phyloP scores from a whole-genome alignment of 2,797 vertebrate genomes.

The Trachurus trachurus region DNA sequence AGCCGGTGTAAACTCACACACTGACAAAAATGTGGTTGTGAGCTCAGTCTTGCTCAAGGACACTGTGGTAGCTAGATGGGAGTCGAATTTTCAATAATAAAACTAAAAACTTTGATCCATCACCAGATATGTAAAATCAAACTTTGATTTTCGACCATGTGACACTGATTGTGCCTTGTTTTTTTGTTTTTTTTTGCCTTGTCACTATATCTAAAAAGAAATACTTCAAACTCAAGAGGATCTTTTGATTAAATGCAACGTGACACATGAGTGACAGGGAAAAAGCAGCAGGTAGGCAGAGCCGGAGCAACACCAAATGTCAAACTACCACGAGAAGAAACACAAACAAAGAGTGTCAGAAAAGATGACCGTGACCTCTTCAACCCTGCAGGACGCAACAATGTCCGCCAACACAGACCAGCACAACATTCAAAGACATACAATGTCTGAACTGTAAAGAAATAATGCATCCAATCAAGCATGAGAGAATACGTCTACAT shows the following conservation, averaged over 20 bases:
- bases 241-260: neutral
- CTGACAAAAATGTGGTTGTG: too few relatives aligned
- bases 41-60: neutral
- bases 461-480: neutral
- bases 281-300: constrained; percentile 18
- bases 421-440: neutral
- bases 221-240: neutral
- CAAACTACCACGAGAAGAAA: neutral
- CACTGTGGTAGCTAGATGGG: neutral
- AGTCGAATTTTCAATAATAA: too few relatives aligned
- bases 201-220: neutral
- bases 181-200: too few relatives aligned
- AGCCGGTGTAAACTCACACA: too few relatives aligned
- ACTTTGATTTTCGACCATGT: neutral
- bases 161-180: too few relatives aligned
- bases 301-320: neutral
- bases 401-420: neutral
- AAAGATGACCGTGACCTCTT: constrained; percentile 2
- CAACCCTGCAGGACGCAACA: constrained; percentile 1
- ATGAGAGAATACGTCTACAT: constrained; percentile 3
- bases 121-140: too few relatives aligned
- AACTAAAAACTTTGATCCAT: too few relatives aligned
- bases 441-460: neutral
- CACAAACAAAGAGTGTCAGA: neutral
- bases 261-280: neutral